Evolutionary conservation across 2,113 vertebrate genomes (phyloP), one percentile per base, ranked within the genome.

Genomic region (Tapirus terrestris): DNA sequence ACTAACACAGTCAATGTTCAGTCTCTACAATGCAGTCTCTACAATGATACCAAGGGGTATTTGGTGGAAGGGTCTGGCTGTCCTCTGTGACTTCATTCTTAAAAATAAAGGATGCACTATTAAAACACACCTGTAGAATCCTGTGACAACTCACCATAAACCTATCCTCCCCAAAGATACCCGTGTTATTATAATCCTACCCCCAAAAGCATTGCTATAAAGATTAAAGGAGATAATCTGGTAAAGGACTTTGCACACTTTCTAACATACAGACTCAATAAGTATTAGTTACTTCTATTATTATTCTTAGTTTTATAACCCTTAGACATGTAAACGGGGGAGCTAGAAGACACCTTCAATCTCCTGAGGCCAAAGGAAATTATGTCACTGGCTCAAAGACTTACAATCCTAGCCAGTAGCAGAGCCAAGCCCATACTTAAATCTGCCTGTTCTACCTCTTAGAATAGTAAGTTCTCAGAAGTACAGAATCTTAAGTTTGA

Each of bases 281-380:
- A 83, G 77, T 73, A 25, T 56, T 94, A 89, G 61, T 82, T 82
- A 79, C 56, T 80, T 90, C 61, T 94, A 39, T 81, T 80, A 43
- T 72, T 76, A 86, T 60, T 96, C 21, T 70, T 58, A 91, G 76
- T 68, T 87, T 84, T 88, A 94, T 36, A 96, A 70, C 33, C 39
- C n/a, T 95, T 80, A 80, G 43, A 75, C 70, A 85, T 21, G 11
- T 73, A 61, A 18, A 58, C 8, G 65, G 75, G 36, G 31, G 81
- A 94, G 68, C 33, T 63, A 84, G 51, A 95, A 45, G 27, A 96
- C 51, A 73, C 25, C 11, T 96, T 72, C 13, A 48, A 65, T 81
- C 81, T 89, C 36, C 16, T 43, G 53, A 95, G 25, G 72, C 27
- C 67, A 81, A 68, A 91, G 73, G 43, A 82, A 96, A 97, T 51